Percentiles rank a stretch among this genome's conserved stretches.
These are phyloP conservation scores for Amblyjoppa fuscipennis DNA, from an alignment of 2,888 invertebrate genomes.

Conservation along the genomic window DNA sequence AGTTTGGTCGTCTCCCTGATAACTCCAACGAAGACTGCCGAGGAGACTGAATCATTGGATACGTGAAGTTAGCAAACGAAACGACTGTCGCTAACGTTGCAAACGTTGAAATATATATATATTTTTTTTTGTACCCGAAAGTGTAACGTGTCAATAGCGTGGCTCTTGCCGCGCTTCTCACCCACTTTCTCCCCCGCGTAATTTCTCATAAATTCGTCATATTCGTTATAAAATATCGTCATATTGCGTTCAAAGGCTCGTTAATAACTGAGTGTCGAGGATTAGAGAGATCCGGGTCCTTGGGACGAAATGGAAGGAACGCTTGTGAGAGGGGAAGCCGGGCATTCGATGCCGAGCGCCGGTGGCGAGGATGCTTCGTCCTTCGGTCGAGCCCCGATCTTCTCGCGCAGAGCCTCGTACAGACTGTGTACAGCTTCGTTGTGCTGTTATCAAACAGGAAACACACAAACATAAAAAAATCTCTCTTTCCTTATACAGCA, in stretches of 20 bases:
- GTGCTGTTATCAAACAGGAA: constrained; percentile 86
- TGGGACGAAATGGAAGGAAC: constrained; percentile 77
- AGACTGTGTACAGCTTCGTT: constrained; percentile 94
- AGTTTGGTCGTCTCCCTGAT: constrained; percentile 73
- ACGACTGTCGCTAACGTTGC: constrained; percentile 28
- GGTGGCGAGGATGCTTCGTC: constrained; percentile 88
- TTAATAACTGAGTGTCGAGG: constrained; percentile 10
- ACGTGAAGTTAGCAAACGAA: constrained; percentile 11
- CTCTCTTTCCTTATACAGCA: background rate
- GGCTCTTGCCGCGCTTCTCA: background rate
- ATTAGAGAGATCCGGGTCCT: constrained; percentile 32
- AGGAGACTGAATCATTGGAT: constrained; percentile 14
- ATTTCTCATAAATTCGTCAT: constrained; percentile 28
- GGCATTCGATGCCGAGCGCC: constrained; percentile 90
- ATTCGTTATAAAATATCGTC: constrained; percentile 29
- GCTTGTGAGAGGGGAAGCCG: constrained; percentile 94
- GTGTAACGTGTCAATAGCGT: constrained; percentile 26
- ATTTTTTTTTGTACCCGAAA: constrained; percentile 47
- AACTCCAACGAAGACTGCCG: constrained; percentile 57
- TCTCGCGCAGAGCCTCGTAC: constrained; percentile 92
- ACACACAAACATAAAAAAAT: background rate
- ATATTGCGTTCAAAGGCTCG: constrained; percentile 10
- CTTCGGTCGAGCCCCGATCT: constrained; percentile 87
- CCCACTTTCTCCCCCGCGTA: background rate
- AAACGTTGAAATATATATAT: constrained; percentile 57